A percentile compares a stretch with the other conserved stretches of the same genome.
These are phyloP conservation scores for Mus spretus DNA, from an alignment of 2,797 vertebrate species.

Conservation along the genomic window DNA sequence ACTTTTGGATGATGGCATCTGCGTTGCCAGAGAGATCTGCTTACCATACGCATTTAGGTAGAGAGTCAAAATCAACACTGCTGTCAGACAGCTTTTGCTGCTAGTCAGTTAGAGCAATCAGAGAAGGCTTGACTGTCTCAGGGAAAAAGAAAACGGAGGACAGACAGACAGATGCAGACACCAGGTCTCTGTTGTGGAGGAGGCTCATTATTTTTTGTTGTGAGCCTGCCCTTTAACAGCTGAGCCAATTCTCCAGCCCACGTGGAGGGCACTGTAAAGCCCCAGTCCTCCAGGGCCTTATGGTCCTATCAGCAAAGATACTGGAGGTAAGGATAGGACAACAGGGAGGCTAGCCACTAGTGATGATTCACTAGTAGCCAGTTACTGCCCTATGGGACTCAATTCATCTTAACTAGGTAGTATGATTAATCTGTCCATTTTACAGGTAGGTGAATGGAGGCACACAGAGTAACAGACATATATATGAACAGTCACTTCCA, in stretches of 20 bases:
- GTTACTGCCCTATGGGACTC: not conserved
- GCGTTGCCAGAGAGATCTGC: slow-evolving; percentile 45
- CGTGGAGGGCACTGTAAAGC: fast-evolving
- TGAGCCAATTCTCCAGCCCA: not conserved
- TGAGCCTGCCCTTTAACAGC: not conserved
- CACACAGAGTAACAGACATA: not conserved
- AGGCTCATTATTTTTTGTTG: not conserved
- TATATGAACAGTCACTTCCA: not conserved
- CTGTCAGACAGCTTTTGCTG: slow-evolving; percentile 68
- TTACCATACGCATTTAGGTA: slow-evolving; percentile 64
- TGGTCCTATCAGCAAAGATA: not conserved
- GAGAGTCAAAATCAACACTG: slow-evolving; percentile 66
- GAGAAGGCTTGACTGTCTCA: slow-evolving; percentile 59
- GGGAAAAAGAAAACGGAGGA: not conserved
- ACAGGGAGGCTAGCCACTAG: not conserved
- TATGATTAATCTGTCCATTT: not conserved
- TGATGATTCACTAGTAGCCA: not conserved
- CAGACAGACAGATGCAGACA: not conserved
- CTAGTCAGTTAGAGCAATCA: slow-evolving; percentile 62
- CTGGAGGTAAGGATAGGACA: fast-evolving
- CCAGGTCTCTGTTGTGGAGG: fast-evolving
- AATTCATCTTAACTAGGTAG: not conserved
- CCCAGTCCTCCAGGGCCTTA: not conserved
- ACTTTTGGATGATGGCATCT: slow-evolving; percentile 48
- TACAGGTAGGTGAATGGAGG: not conserved